Percentiles rank a stretch among this genome's conserved stretches.
Conservation (phyloP, 2,113 vertebrate genomes). For the Acinonyx jubatus region DNA sequence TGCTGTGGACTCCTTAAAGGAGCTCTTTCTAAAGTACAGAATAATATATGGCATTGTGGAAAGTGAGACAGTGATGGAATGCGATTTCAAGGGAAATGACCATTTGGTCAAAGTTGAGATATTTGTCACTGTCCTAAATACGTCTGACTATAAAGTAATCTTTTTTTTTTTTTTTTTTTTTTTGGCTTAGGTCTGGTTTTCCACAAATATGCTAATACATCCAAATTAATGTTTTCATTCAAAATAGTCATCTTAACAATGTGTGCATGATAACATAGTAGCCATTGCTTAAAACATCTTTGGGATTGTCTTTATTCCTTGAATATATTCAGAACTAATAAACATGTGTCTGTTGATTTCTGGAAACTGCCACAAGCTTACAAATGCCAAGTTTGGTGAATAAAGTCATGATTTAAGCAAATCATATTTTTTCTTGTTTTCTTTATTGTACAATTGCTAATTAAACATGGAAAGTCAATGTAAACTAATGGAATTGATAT, state of each 20-base stretch:
- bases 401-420: background rate
- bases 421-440: background rate
- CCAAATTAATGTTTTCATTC: background rate
- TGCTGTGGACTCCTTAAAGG: background rate
- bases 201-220: background rate
- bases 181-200: background rate
- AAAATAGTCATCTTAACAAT: conserved; percentile 6
- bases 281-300: background rate
- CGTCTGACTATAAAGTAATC: background rate
- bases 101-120: background rate
- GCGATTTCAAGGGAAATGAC: background rate
- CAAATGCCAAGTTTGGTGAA: background rate
- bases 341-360: background rate
- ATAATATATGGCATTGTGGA: background rate
- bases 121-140: background rate
- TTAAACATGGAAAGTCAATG: conserved; percentile 3
- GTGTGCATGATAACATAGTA: background rate
- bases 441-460: background rate
- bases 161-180: background rate
- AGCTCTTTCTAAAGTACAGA: background rate
- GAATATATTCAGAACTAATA: background rate
- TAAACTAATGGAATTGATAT: conserved; percentile 11
- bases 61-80: background rate
- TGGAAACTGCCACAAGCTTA: background rate
- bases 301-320: background rate